Percentiles rank a stretch among this genome's conserved stretches.
These are phyloP conservation scores for Meriones unguiculatus DNA, from an alignment of 2,113 vertebrate genomes.

Conservation along the genomic window DNA sequence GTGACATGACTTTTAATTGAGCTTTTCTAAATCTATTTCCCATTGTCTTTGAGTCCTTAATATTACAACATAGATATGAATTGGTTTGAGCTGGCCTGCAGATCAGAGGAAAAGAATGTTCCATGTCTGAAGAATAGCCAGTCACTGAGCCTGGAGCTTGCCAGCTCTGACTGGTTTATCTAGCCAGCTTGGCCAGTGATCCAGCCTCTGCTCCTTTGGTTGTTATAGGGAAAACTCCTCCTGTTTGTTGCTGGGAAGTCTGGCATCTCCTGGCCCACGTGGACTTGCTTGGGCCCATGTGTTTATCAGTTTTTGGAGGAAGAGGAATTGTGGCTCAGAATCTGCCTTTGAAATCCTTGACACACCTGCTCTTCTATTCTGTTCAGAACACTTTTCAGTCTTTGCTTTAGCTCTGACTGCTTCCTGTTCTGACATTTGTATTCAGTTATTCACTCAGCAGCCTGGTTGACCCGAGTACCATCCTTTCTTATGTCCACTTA, in stretches of 20 bases:
- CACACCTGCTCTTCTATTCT: background rate
- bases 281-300: background rate
- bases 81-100: no score
- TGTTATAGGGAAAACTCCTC: background rate
- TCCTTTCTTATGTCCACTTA: background rate
- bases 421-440: background rate
- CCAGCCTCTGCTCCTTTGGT: background rate
- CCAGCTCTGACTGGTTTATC: background rate
- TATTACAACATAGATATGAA: background rate
- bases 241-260: background rate
- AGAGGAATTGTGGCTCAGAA: background rate
- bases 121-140: background rate
- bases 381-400: background rate
- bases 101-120: background rate
- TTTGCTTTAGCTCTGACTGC: background rate
- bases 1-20: background rate
- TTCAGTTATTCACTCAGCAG: background rate
- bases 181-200: background rate
- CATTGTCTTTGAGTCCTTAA: background rate
- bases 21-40: background rate
- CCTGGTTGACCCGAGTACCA: background rate
- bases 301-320: background rate
- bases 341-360: background rate
- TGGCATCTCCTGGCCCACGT: background rate
- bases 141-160: background rate